Base-by-base conservation (phyloP, 2,888 invertebrate genomes). In the Drosophila pseudotakahashii region DNA sequence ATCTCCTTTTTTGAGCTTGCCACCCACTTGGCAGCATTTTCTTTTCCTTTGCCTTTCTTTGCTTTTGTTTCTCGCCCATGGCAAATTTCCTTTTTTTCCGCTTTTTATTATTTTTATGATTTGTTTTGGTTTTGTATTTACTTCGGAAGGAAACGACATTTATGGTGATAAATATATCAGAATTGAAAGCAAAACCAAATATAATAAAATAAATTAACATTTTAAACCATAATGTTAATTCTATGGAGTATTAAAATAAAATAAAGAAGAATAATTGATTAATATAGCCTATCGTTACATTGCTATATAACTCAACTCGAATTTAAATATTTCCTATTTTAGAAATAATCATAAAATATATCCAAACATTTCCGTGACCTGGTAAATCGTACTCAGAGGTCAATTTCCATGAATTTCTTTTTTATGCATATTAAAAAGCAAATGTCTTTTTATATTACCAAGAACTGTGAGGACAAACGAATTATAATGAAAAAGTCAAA, bases 401-500 rank as follows among this genome's bases (percentile, higher is more conserved):
- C 36, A 14, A 44, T 19, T 67, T 66, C 64, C 7, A n/a, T 47
- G 67, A 67, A 64, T 52, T 9, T 34, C 10, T 16, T 67, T 62
- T 47, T 42, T 63, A 63, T 63, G 62, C 64, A 63, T 63, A 63
- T 63, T 68, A 39, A 52, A 68, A 52, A 39, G 30, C 23, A 39
- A 67, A 66, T 47, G 23, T 7, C 26, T 67, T 72, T 72, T 48
- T 57, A 70, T 60, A 59, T 83, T 88, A 75, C 39, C 3, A 16
- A 66, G 83, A 76, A 82, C 26, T 69, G 66, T 7, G 32, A 30
- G 55, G 52, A 76, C 75, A 82, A 78, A 78, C 60, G 73, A 84
- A 78, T 86, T 88, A 85, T 77, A 76, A 78, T 71, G 88, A 85
- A 86, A 88, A 86, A 82, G 78, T 77, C 73, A 53, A 68, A 72